Conservation (phyloP, 2,113 vertebrate species). For the Sceloporus undulatus region DNA sequence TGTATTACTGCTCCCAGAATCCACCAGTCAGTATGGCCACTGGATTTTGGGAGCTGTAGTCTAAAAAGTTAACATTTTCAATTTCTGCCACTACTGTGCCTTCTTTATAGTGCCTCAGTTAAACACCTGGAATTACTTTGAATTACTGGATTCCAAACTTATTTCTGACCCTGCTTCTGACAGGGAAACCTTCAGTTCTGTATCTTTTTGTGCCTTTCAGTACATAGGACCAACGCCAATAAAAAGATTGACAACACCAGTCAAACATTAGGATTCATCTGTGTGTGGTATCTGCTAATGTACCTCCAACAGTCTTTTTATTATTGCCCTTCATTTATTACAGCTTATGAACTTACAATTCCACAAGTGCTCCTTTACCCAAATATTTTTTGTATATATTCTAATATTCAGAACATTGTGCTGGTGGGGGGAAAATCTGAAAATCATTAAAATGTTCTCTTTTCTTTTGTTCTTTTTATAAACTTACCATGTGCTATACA, state of each 20-base stretch:
- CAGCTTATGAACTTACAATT: neutral
- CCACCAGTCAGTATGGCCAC: no score
- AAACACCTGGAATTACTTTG: neutral
- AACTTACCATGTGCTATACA: neutral
- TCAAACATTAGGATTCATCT: neutral
- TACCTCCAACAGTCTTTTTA: neutral
- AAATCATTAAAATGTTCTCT: conserved; percentile 23
- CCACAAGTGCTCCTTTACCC: neutral
- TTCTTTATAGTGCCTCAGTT: no score
- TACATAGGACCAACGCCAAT: neutral
- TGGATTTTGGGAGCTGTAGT: no score
- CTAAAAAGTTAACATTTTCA: no score
- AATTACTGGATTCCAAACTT: neutral
- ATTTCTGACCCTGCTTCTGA: neutral
- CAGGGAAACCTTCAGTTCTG: neutral
- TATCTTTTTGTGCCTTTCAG: neutral
- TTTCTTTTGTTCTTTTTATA: conserved; percentile 4
- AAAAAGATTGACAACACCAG: neutral
- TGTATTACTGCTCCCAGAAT: no score
- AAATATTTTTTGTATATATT: conserved; percentile 1
- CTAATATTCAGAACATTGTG: neutral
- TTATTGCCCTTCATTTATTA: neutral
- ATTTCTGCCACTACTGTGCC: no score
- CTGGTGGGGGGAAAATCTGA: neutral
- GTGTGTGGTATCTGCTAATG: neutral